These are phyloP conservation scores for Probaryconus sp. DNA, from an alignment of 1,140 invertebrate species.

Conservation along the genomic window DNA sequence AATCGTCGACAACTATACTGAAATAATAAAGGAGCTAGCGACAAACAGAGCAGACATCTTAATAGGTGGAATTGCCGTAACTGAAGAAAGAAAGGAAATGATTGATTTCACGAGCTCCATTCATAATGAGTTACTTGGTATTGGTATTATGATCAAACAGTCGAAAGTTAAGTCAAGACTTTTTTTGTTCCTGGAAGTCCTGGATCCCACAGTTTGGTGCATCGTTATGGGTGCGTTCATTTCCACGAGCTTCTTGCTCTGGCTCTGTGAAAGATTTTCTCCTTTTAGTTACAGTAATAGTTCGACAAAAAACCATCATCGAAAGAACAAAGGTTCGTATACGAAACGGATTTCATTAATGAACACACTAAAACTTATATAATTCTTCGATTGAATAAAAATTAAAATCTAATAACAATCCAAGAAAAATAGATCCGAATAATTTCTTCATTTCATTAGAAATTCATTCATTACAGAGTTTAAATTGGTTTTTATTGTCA, in stretches of 20 bases:
- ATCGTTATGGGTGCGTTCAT: constrained; percentile 95
- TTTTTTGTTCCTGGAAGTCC: constrained; percentile 95
- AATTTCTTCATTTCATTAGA: too few relatives aligned
- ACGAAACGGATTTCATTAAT: too few relatives aligned
- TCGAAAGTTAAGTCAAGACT: constrained; percentile 87
- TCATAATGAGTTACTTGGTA: constrained; percentile 90
- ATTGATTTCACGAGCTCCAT: constrained; percentile 94
- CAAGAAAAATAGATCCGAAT: too few relatives aligned
- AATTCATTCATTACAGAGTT: too few relatives aligned
- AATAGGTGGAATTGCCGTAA: constrained; percentile 90
- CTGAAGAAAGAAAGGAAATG: constrained; percentile 93
- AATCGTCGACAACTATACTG: constrained; percentile 67
- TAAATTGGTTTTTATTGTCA: too few relatives aligned
- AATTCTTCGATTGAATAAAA: too few relatives aligned
- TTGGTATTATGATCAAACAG: constrained; percentile 92
- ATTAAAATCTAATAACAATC: too few relatives aligned
- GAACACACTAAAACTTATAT: too few relatives aligned
- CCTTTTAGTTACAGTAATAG: constrained; percentile 97
- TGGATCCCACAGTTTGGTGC: constrained; percentile 95
- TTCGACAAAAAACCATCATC: constrained; percentile 90
- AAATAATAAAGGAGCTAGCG: constrained; percentile 91
- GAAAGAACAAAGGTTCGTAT: constrained; percentile 89
- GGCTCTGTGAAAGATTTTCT: constrained; percentile 95
- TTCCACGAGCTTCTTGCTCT: constrained; percentile 94
- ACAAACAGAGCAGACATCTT: constrained; percentile 92